Evolutionary conservation across 2,113 vertebrate genomes (phyloP), one percentile per base, ranked within the genome.

Genomic region (Crotalus horridus): DNA sequence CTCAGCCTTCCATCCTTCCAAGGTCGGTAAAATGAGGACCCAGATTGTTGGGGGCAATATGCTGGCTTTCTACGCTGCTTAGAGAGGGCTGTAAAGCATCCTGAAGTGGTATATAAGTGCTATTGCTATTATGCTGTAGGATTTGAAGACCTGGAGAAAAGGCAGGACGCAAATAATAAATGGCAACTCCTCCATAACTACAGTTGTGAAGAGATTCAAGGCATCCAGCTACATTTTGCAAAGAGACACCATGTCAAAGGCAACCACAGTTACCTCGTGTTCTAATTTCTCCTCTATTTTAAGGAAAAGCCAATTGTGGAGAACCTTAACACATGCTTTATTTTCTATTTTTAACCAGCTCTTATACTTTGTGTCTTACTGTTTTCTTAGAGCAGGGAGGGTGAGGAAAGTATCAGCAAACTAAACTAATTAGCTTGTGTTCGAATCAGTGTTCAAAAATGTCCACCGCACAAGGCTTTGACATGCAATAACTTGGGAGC

Each of bases 131-230:
- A 20, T 33, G 64, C n/a, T 33, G 6, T 17, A 74, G n/a, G n/a
- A 81, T 81, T 39, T 39, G 69, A 81, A 81, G 33, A 39, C 15
- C 33, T 81, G 69, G 69, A 81, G n/a, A 39, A 81, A 81, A 81
- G 17, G n/a, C 33, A 39, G 15, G 15, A 7, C 17, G 9, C 69
- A 20, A 81, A 81, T 53, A 91, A 95, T 81, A 39, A 81, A 81
- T 39, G 69, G 20, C 69, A 87, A 85, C 58, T 87, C 74, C 90
- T 95, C 94, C 89, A 88, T 96, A 94, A 96, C 89, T 96, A 93
- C 90, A 90, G 56, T 23, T 92, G 91, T 95, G 89, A 96, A 61
- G 89, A 92, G 87, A 88, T 48, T 93, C 94, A 17, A 85, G 91
- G 86, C 91, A 91, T 92, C 64, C 21, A 89, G 64, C 64, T 33